A percentile compares a stretch with the other conserved stretches of the same genome.
Conservation (phyloP, 2,888 invertebrate genomes). For the Cantharis rufa region DNA sequence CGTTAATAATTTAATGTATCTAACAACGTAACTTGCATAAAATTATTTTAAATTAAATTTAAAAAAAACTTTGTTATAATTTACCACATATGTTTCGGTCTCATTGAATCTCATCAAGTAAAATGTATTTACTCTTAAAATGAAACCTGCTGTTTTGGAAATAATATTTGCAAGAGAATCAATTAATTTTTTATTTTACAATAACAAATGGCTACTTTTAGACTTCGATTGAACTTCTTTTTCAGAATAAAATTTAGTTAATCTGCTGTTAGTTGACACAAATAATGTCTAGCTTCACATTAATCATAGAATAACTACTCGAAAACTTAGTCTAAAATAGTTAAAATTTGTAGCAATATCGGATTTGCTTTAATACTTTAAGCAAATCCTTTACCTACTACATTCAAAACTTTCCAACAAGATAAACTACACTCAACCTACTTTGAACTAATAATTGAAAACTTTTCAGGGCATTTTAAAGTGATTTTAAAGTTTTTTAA, state of each 20-base stretch:
- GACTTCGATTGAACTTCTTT: neutral
- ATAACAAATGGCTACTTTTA: too few relatives aligned
- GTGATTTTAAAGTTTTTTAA: neutral
- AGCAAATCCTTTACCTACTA: neutral
- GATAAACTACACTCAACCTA: neutral
- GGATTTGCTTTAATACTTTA: neutral
- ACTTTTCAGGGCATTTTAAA: neutral
- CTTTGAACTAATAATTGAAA: neutral
- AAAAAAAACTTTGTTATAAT: too few relatives aligned
- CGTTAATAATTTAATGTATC: neutral
- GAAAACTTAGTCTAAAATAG: neutral
- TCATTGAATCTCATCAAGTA: too few relatives aligned
- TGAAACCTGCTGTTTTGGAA: too few relatives aligned
- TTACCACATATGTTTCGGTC: too few relatives aligned
- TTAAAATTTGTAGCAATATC: neutral
- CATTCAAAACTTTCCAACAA: neutral
- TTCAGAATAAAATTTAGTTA: neutral
- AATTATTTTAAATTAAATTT: too few relatives aligned
- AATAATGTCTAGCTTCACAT: neutral
- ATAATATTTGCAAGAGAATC: too few relatives aligned
- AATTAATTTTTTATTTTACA: too few relatives aligned
- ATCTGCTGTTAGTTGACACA: neutral
- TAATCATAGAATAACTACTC: neutral
- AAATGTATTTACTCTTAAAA: too few relatives aligned
- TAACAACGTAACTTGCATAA: too few relatives aligned